phyloP scores from a whole-genome alignment of 2,797 vertebrate species.

The Pipistrellus kuhlii region DNA sequence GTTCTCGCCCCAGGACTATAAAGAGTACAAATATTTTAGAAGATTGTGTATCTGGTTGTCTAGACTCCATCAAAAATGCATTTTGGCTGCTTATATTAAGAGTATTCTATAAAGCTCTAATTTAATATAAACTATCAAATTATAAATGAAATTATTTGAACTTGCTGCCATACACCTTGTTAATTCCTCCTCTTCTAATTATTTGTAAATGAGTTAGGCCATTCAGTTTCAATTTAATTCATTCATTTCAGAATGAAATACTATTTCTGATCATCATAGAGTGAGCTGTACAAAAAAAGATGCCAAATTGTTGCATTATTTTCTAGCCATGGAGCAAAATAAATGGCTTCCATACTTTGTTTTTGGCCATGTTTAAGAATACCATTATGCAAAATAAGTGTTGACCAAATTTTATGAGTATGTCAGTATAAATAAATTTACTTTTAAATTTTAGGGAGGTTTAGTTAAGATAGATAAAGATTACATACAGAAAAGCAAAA shows the following conservation, averaged over 20 bases:
- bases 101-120: background rate
- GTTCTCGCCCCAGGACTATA: background rate
- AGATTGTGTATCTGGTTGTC: background rate
- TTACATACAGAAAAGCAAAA: background rate
- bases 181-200: constrained; percentile 21
- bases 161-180: background rate
- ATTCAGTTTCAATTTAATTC: background rate
- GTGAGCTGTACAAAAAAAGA: background rate
- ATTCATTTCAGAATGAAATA: background rate
- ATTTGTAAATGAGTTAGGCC: constrained; percentile 60
- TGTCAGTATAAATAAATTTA: background rate
- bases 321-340: background rate
- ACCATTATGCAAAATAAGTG: background rate
- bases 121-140: constrained; percentile 38
- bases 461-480: background rate
- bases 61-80: background rate
- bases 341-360: background rate
- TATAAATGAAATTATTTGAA: constrained; percentile 27
- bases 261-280: background rate
- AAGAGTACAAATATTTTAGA: background rate
- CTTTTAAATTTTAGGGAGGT: background rate
- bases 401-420: background rate
- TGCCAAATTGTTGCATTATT: constrained; percentile 4
- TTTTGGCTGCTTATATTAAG: background rate
- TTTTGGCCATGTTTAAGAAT: background rate